Evolutionary conservation across 1,140 invertebrate genomes (phyloP).

Genomic region (Oryctes rhinoceros): DNA sequence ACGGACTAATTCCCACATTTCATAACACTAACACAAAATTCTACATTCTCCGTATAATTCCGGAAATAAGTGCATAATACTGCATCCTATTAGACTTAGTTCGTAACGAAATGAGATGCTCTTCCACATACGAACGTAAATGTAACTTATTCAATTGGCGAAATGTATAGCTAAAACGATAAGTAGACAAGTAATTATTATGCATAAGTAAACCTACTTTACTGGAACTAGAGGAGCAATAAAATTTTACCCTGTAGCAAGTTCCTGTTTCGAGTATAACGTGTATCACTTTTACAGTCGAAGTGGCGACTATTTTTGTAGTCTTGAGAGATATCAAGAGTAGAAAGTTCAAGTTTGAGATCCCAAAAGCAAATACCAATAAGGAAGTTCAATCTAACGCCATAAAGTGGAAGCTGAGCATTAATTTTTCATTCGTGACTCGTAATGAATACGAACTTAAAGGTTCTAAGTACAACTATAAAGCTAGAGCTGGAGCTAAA

Average conservation of each 20-base stretch:
- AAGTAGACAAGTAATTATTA: not conserved
- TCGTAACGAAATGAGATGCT: too few relatives aligned
- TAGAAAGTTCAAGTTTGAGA: too few relatives aligned
- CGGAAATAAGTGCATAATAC: not conserved
- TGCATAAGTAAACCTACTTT: not conserved
- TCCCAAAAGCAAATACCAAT: too few relatives aligned
- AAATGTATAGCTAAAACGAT: not conserved
- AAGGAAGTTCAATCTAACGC: too few relatives aligned
- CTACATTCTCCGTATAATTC: not conserved
- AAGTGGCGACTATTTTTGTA: not conserved
- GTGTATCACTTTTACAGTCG: not conserved
- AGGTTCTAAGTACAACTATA: too few relatives aligned
- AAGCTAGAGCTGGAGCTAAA: too few relatives aligned
- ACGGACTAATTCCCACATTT: constrained; percentile 15
- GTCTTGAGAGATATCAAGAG: too few relatives aligned
- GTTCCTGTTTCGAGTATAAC: not conserved
- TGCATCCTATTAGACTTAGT: not conserved
- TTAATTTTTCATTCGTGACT: too few relatives aligned
- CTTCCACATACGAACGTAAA: too few relatives aligned
- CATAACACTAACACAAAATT: constrained; percentile 19
- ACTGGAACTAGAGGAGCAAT: not conserved
- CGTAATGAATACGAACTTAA: too few relatives aligned
- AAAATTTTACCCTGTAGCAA: not conserved
- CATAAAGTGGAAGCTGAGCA: too few relatives aligned
- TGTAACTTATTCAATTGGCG: too few relatives aligned